A percentile compares a stretch with the other conserved stretches of the same genome.
Evolutionary conservation across 2,888 invertebrate genomes (phyloP).

Genomic region (Drosophila emarginata): DNA sequence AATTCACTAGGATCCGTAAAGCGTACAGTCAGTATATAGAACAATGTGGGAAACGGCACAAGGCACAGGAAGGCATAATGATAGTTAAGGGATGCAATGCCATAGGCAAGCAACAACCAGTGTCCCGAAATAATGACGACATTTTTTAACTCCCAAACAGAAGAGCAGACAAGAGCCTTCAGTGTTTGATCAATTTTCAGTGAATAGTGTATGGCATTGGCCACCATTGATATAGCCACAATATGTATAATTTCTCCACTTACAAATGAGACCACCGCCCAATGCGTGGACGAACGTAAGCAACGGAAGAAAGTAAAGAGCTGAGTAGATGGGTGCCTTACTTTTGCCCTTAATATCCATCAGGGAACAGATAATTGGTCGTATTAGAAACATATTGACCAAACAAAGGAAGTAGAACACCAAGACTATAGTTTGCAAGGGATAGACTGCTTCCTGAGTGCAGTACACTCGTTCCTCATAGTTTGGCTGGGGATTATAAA

Average conservation of each 20-base stretch:
- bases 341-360: constrained; percentile 88
- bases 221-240: constrained; percentile 94
- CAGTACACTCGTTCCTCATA: constrained; percentile 95
- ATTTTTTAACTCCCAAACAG: constrained; percentile 90
- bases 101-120: constrained; percentile 97
- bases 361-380: constrained; percentile 89
- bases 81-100: constrained; percentile 93
- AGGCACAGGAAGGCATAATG: constrained; percentile 88
- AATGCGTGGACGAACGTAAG: constrained; percentile 93
- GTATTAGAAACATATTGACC: constrained; percentile 89
- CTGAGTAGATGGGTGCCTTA: constrained; percentile 94
- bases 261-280: constrained; percentile 95
- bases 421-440: constrained; percentile 96
- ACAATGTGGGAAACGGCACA: constrained; percentile 94
- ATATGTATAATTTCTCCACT: constrained; percentile 80
- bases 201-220: constrained; percentile 96
- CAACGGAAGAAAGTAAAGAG: constrained; percentile 96
- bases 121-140: constrained; percentile 92
- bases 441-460: constrained; percentile 98
- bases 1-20: constrained; percentile 95
- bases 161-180: constrained; percentile 88
- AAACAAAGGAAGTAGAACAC: constrained; percentile 94
- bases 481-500: constrained; percentile 96
- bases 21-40: constrained; percentile 94
- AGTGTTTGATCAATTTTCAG: constrained; percentile 92